A percentile compares a stretch with the other conserved stretches of the same genome.
Evolutionary conservation across 2,113 vertebrate genomes (phyloP).

Genomic region (Vanacampus margaritifer): DNA sequence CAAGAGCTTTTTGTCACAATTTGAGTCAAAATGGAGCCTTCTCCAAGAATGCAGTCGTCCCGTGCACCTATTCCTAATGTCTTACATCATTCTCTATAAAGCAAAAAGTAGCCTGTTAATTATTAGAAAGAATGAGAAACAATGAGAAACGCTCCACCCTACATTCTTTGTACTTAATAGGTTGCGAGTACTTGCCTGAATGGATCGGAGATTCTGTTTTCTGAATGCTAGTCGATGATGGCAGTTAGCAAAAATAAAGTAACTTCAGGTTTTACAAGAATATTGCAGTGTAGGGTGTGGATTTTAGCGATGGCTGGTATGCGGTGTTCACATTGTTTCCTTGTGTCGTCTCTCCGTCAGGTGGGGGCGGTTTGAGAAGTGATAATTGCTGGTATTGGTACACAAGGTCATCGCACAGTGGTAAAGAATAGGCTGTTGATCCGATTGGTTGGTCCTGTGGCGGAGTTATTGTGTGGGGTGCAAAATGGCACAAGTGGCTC

Average conservation of each 20-base stretch:
- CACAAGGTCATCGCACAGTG: slow-evolving; percentile 42
- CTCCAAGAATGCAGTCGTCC: no score
- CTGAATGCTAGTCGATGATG: not conserved
- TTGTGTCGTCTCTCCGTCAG: slow-evolving; percentile 10
- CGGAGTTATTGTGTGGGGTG: slow-evolving; percentile 56
- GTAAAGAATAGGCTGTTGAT: slow-evolving; percentile 43
- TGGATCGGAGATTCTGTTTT: not conserved
- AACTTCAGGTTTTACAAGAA: no score
- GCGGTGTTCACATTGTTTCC: slow-evolving; percentile 12
- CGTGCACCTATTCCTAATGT: no score
- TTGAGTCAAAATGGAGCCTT: no score
- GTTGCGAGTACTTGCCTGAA: no score
- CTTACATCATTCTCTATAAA: no score
- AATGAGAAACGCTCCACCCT: no score
- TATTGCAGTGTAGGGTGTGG: not conserved
- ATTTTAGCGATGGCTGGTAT: slow-evolving; percentile 9
- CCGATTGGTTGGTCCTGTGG: slow-evolving; percentile 41
- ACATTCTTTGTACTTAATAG: no score
- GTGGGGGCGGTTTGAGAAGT: slow-evolving; percentile 23
- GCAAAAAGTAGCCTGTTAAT: no score
- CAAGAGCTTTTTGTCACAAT: no score
- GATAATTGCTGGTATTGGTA: slow-evolving; percentile 49
- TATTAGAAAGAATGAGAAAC: no score
- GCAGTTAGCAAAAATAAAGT: not conserved
- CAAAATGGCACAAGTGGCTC: slow-evolving; percentile 72